phyloP scores from a whole-genome alignment of 2,113 vertebrate genomes.

The Spilogale gracilis region DNA sequence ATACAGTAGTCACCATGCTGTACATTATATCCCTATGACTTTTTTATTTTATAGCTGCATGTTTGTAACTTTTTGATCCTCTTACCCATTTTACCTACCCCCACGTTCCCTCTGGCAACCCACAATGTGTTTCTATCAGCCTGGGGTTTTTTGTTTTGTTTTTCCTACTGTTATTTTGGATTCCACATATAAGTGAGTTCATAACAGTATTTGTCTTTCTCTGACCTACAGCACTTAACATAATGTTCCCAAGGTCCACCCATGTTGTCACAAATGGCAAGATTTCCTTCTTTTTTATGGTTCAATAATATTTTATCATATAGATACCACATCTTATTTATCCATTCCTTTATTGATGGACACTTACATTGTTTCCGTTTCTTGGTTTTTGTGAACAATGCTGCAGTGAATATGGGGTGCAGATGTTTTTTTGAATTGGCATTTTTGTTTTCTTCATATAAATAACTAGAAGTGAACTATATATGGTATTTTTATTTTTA shows the following conservation, averaged over 20 bases:
- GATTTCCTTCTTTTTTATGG: neutral
- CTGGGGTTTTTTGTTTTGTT: neutral
- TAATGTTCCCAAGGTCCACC: neutral
- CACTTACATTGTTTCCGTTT: neutral
- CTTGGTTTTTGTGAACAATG: neutral
- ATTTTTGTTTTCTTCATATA: neutral
- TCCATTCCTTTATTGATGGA: neutral
- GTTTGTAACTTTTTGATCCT: neutral
- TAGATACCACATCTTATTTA: neutral
- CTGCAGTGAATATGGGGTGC: neutral
- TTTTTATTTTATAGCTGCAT: neutral
- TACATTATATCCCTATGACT: neutral
- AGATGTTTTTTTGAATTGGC: neutral
- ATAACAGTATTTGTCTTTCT: neutral
- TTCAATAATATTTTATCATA: neutral
- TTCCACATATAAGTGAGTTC: neutral
- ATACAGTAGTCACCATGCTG: no score
- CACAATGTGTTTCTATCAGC: neutral
- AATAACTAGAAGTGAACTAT: neutral
- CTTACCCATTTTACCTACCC: neutral
- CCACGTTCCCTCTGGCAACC: neutral
- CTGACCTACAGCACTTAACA: neutral
- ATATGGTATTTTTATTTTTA: neutral
- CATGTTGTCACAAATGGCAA: neutral
- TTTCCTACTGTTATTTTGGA: neutral